phyloP scores from a whole-genome alignment of 2,113 vertebrate genomes.

The Oncorhynchus masou region DNA sequence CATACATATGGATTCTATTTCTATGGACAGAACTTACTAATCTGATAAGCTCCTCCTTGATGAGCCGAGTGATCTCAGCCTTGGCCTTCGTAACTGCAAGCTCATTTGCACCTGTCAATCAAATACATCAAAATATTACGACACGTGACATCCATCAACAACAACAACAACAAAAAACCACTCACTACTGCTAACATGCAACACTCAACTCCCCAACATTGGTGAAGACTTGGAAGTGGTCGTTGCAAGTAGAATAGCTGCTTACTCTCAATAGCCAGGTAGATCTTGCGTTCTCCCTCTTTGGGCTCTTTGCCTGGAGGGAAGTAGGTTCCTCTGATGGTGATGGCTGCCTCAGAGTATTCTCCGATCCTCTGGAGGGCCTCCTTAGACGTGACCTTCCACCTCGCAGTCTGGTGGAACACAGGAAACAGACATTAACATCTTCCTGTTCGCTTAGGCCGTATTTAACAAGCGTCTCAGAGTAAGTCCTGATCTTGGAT shows the following conservation, averaged over 20 bases:
- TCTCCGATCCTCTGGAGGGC: conserved; percentile 97
- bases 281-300: conserved; percentile 97
- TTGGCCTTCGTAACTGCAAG: conserved; percentile 98
- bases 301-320: conserved; percentile 98
- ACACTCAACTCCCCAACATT: too few relatives aligned
- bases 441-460: neutral
- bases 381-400: conserved; percentile 99
- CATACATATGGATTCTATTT: conserved; percentile 53
- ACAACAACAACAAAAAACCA: too few relatives aligned
- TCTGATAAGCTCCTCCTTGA: conserved; percentile 98
- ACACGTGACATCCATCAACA: neutral
- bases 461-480: too few relatives aligned
- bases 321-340: conserved; percentile 97
- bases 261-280: conserved; percentile 98
- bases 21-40: conserved; percentile 79
- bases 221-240: neutral
- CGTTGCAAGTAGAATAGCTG: conserved; percentile 1
- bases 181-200: neutral
- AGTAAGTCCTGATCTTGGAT: too few relatives aligned
- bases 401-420: conserved; percentile 86
- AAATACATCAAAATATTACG: neutral
- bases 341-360: conserved; percentile 98
- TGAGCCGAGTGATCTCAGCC: conserved; percentile 95
- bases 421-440: neutral
- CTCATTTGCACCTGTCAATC: conserved; percentile 88